Evolutionary conservation across 2,797 vertebrate genomes (phyloP), one percentile per base, ranked within the genome.

Genomic region (Pantherophis vulpinus): DNA sequence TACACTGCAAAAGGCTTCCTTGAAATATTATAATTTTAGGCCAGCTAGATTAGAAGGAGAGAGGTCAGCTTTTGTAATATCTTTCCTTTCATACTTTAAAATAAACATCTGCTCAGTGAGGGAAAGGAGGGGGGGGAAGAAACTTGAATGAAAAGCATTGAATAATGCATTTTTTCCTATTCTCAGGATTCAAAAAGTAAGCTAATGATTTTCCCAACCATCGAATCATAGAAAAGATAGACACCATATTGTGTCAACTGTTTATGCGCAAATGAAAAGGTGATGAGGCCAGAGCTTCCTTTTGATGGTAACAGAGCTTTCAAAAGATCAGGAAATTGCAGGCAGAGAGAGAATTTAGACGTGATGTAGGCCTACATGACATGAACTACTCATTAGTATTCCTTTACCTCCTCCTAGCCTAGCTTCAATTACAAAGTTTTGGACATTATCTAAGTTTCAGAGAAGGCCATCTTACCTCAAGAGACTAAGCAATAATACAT

Each of bases 21-120:
- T 87, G 55, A 91, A 94, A 83, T 5, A 86, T 61, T 10, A 2
- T 1, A 93, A 29, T 79, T 56, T 47, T 56, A 18, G 25, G 0
- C 16, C 60, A 29, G 54, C n/a, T 93, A 2, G 7, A 20, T 27
- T 87, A 23, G 55, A 87, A 60, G 79, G 90, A 89, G 18, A 93
- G 87, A 93, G 27, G 13, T 86, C 2, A 83, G 16, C 91, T 74
- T 92, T 66, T 42, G 92, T 27, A 18, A 95, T 2, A 47, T 23
- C 63, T n/a, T 87, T 90, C 32, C 14, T 93, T 88, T 90, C 87
- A 18, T 74, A 25, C 13, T 86, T 66, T 86, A 93, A 95, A 94
- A 92, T 91, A 87, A 92, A 94, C 94, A 91, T 58, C 88, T 58
- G 14, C 29, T 92, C 87, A 89, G 94, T 94, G 95, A 23, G 74